Conservation (phyloP, 2,113 vertebrate species). For the Trematocara zebra region DNA sequence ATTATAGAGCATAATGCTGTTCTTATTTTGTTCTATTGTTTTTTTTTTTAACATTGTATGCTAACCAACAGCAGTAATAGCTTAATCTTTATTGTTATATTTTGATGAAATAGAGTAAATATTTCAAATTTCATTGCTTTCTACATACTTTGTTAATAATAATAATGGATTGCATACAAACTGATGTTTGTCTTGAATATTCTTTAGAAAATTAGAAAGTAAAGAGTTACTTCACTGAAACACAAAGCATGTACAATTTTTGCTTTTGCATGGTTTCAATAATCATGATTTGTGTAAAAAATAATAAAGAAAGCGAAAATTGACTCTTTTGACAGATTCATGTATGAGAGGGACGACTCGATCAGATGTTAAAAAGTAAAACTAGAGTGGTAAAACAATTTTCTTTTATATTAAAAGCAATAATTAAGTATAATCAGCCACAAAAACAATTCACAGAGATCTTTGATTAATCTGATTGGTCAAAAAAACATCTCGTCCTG, state of each 20-base stretch:
- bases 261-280: neutral
- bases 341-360: accelerated
- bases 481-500: accelerated
- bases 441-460: neutral
- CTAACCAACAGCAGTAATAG: neutral
- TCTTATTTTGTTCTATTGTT: neutral
- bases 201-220: no score
- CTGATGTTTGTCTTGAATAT: no score
- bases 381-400: accelerated
- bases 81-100: neutral
- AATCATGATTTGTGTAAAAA: neutral
- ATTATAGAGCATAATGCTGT: neutral
- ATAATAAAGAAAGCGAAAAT: neutral
- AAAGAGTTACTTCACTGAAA: no score
- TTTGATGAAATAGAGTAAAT: neutral
- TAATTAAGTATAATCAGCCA: neutral
- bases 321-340: accelerated
- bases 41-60: neutral
- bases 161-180: accelerated
- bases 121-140: neutral
- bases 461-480: neutral
- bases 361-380: neutral
- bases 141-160: accelerated
- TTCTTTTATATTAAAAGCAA: accelerated
- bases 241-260: accelerated